Conservation (phyloP, 2,888 invertebrate species). For the Cheilosia scutellata region DNA sequence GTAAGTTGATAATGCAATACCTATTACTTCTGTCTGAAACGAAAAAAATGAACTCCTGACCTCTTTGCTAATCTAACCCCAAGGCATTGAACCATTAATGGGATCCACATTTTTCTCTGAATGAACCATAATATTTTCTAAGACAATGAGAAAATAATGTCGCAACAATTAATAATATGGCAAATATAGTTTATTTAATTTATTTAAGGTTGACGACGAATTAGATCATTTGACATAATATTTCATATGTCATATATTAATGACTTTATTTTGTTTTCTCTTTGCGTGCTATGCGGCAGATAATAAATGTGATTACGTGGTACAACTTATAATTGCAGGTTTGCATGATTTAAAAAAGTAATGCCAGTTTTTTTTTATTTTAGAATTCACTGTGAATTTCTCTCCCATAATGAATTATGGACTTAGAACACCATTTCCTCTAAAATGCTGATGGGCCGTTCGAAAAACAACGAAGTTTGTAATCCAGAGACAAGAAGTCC, state of each 20-base stretch:
- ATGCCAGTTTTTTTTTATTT: too few relatives aligned
- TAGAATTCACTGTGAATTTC: too few relatives aligned
- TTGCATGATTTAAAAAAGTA: background rate
- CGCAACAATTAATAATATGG: constrained; percentile 46
- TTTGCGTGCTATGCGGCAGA: background rate
- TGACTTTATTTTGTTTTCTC: background rate
- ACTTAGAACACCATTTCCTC: too few relatives aligned
- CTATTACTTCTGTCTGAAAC: constrained; percentile 12
- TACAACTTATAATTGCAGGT: background rate
- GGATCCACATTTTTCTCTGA: constrained; percentile 31
- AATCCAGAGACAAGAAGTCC: too few relatives aligned
- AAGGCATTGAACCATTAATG: constrained; percentile 63
- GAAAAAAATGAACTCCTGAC: constrained; percentile 32
- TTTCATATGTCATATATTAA: constrained; percentile 14
- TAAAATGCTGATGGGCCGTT: too few relatives aligned
- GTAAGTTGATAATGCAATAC: constrained; percentile 46
- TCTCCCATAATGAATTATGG: too few relatives aligned
- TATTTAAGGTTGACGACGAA: constrained; percentile 33
- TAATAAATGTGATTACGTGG: background rate
- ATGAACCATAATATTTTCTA: constrained; percentile 34
- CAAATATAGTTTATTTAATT: constrained; percentile 38
- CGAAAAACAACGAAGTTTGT: too few relatives aligned
- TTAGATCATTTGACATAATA: constrained; percentile 30
- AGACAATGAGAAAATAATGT: constrained; percentile 19
- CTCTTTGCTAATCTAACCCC: constrained; percentile 32